Percentiles rank a stretch among this genome's conserved stretches.
Conservation (phyloP, 2,113 vertebrate genomes). For the Rana temporaria region DNA sequence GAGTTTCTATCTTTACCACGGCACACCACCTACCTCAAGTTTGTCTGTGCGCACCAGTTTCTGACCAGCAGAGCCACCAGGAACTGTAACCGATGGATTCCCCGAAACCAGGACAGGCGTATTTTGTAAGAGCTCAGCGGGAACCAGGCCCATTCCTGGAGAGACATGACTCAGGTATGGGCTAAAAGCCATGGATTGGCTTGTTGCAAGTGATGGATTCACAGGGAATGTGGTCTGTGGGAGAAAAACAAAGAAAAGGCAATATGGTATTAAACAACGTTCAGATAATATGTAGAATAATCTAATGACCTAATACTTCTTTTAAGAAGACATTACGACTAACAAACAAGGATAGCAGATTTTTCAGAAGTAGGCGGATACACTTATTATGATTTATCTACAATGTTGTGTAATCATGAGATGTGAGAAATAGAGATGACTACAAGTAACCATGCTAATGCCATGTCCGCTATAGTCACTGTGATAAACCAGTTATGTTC, state of each 20-base stretch:
- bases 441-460: too few species aligned
- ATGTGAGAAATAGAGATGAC: too few species aligned
- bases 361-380: too few species aligned
- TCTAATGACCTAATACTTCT: background rate
- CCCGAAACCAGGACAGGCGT: constrained; percentile 89
- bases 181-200: constrained; percentile 90
- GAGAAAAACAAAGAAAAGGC: constrained; percentile 59
- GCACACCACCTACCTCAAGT: constrained; percentile 86
- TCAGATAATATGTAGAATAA: background rate
- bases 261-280: background rate
- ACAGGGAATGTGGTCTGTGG: constrained; percentile 88
- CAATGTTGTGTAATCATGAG: too few species aligned
- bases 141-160: constrained; percentile 91
- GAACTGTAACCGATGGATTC: constrained; percentile 85
- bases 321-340: background rate
- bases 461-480: too few species aligned
- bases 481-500: too few species aligned
- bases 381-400: too few species aligned
- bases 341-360: background rate
- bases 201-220: constrained; percentile 85
- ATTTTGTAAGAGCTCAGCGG: constrained; percentile 90
- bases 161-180: constrained; percentile 92
- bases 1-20: background rate
- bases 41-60: constrained; percentile 94
- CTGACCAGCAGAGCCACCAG: constrained; percentile 83